phyloP scores from a whole-genome alignment of 2,113 vertebrate genomes.

The Ciconia maguari region DNA sequence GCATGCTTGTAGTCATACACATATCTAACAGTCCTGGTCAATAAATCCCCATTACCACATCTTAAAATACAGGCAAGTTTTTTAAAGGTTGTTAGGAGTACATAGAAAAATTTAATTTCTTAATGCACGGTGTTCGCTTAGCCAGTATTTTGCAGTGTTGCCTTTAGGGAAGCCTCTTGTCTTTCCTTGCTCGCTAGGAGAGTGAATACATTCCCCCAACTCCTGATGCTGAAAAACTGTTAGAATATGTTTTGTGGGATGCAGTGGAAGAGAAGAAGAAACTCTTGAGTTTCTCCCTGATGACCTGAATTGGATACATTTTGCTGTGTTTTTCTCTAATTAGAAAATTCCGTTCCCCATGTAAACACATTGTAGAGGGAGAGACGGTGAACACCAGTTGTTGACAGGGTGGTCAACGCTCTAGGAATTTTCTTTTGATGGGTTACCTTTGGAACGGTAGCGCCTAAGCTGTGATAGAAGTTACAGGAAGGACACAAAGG shows the following conservation, averaged over 20 bases:
- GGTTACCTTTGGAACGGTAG: not conserved
- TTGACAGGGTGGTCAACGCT: not conserved
- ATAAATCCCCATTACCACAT: not conserved
- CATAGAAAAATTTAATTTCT: not conserved
- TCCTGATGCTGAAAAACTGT: not conserved
- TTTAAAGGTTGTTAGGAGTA: not conserved
- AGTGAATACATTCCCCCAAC: not conserved
- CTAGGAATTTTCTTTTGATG: not conserved
- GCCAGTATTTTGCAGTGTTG: not conserved
- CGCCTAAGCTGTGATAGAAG: not conserved
- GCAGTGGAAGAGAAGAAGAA: not conserved
- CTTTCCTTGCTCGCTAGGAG: not conserved
- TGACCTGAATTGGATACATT: not conserved
- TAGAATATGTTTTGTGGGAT: not conserved
- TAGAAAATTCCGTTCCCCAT: not conserved
- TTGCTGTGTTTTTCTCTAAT: not conserved
- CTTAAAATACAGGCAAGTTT: not conserved
- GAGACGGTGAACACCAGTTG: not conserved
- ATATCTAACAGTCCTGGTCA: not conserved
- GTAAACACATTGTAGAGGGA: not conserved
- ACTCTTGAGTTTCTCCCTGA: not conserved
- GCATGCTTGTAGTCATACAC: not conserved
- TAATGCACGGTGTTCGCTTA: not conserved
- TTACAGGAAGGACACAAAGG: not conserved
- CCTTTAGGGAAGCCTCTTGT: not conserved